Conservation (phyloP, 2,113 vertebrate genomes). For the Amblyornis subalaris region DNA sequence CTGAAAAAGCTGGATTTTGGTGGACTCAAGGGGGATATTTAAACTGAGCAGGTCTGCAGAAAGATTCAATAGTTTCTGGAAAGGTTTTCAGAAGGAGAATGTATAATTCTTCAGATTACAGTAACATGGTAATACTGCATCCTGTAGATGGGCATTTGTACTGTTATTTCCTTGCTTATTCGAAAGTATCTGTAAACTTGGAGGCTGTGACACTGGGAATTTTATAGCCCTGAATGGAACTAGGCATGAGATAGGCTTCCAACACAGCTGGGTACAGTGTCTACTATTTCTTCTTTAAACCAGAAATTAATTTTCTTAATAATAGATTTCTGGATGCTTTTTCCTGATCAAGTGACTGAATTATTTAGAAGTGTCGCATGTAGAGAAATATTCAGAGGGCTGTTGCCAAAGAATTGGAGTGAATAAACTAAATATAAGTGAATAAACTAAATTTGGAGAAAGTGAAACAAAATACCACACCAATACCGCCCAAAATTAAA, state of each 20-base stretch:
- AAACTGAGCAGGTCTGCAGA: constrained; percentile 67
- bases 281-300: background rate
- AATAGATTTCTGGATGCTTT: background rate
- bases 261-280: background rate
- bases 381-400: background rate
- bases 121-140: constrained; percentile 60
- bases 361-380: background rate
- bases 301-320: background rate
- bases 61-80: constrained; percentile 71
- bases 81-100: constrained; percentile 69
- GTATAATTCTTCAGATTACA: constrained; percentile 61
- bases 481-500: background rate
- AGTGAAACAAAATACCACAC: background rate
- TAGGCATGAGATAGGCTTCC: background rate
- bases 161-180: background rate
- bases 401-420: rapidly evolving
- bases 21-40: constrained; percentile 67
- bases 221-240: background rate
- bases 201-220: background rate
- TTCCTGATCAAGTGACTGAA: background rate
- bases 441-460: background rate
- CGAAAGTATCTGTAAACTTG: background rate
- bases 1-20: constrained; percentile 81
- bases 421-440: background rate
- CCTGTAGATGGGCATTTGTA: background rate